Base-by-base conservation (phyloP, 2,888 invertebrate species). In the Tinea semifulvella region DNA sequence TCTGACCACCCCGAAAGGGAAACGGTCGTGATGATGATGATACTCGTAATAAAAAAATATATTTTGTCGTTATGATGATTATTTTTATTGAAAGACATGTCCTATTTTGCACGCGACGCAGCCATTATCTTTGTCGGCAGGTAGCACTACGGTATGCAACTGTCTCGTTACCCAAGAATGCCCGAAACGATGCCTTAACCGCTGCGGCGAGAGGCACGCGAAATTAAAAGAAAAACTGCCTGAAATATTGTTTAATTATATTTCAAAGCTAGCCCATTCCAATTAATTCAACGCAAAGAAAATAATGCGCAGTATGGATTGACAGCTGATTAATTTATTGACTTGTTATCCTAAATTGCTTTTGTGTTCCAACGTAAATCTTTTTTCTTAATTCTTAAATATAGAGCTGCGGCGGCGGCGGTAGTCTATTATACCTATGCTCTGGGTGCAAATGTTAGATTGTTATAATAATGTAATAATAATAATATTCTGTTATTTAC, bases 221-320 rank as follows among this genome's bases (percentile, higher is more conserved):
- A 66, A 71, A 74, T 76, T 74, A 69, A 61, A 55, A 62, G 59
- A 70, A 75, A 76, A 77, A 73, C 63, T 51, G 52, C 50, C 60
- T 68, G 62, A 71, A 70, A 69, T 72, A 67, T 73, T 61, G 62
- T 64, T 58, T 70, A 70, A 74, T 74, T 75, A 71, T 69, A 69
- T 67, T 62, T 63, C 56, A 56, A 40, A 40, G 40, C 6, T 47
- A 44, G 26, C 44, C n/a, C n/a, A n/a, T 55, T 53, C 60, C 61
- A 57, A 63, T 65, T 58, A 60, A 63, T 60, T 53, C 50, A 45
- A 47, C 39, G 43, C 28, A 50, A 56, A 69, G 67, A 67, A 68
- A 65, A 49, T 53, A 47, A 56, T 59, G 54, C 55, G 52, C 54
- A 57, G n/a, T n/a, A n/a, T n/a, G n/a, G 61, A 65, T 65, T 58